Evolutionary conservation across 2,797 vertebrate genomes (phyloP).

Genomic region (Thripadectes ignobilis): DNA sequence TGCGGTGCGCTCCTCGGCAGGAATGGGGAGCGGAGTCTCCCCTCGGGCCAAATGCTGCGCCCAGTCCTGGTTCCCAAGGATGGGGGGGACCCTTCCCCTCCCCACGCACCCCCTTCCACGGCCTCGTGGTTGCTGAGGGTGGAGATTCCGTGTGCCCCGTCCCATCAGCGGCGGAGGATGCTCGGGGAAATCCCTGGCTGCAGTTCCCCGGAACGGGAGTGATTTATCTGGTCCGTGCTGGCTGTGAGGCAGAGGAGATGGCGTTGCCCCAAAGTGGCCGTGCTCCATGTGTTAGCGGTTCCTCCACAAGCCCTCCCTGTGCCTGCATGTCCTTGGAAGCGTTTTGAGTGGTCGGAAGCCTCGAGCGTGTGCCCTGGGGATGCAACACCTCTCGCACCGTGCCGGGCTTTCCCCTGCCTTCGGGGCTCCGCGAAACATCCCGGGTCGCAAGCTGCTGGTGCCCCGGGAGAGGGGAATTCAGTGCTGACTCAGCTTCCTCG

Average conservation of each 20-base stretch:
- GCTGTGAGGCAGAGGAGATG: background rate
- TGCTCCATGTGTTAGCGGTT: background rate
- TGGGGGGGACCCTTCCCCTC: background rate
- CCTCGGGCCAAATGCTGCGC: background rate
- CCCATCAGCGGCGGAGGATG: background rate
- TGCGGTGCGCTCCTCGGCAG: background rate
- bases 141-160: background rate
- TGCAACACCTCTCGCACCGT: background rate
- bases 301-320: background rate
- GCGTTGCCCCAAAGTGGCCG: background rate
- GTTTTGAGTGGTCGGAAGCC: background rate
- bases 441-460: rapidly evolving
- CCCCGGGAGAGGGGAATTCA: background rate
- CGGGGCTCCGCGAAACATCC: background rate
- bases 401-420: background rate
- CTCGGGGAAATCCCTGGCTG: background rate
- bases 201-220: background rate
- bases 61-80: background rate
- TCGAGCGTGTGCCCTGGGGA: background rate
- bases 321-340: background rate
- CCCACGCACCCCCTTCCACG: background rate
- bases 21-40: background rate
- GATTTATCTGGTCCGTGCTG: background rate
- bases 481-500: conserved; percentile 8
- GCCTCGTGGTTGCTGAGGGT: background rate